Evolutionary conservation across 1,140 invertebrate species (phyloP).

Genomic region (Drosophila burlai): DNA sequence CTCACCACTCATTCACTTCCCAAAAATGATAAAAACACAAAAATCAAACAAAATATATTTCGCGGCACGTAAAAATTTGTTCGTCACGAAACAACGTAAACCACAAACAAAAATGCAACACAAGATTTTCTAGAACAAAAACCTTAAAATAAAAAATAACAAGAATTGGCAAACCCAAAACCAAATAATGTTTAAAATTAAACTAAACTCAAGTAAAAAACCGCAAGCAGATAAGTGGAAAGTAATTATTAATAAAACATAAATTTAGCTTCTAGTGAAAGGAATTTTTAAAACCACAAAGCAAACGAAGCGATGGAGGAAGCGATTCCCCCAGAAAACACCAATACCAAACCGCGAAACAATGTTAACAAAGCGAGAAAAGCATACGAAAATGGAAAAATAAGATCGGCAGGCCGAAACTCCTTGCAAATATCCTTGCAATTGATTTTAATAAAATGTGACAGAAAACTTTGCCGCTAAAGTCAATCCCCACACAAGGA

Average conservation of each 20-base stretch:
- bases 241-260: conserved; percentile 46
- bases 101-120: conserved; percentile 26
- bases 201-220: conserved; percentile 49
- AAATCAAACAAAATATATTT: conserved; percentile 51
- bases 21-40: conserved; percentile 17
- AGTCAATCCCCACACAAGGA: neutral
- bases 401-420: conserved; percentile 31
- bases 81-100: conserved; percentile 43
- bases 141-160: conserved; percentile 27
- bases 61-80: conserved; percentile 69
- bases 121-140: conserved; percentile 60
- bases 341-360: conserved; percentile 35
- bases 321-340: conserved; percentile 9
- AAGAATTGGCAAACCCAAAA: conserved; percentile 54
- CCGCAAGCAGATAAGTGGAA: conserved; percentile 39
- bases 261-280: conserved; percentile 70
- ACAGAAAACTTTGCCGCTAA: neutral
- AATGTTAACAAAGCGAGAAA: conserved; percentile 38
- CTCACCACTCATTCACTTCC: conserved; percentile 7
- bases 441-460: conserved; percentile 4
- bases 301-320: conserved; percentile 19
- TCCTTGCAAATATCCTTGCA: conserved; percentile 51
- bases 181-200: conserved; percentile 61
- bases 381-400: conserved; percentile 13
- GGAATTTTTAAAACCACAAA: conserved; percentile 68